These are phyloP conservation scores for Dryobotodes eremita DNA, from an alignment of 2,888 invertebrate genomes.

Conservation along the genomic window DNA sequence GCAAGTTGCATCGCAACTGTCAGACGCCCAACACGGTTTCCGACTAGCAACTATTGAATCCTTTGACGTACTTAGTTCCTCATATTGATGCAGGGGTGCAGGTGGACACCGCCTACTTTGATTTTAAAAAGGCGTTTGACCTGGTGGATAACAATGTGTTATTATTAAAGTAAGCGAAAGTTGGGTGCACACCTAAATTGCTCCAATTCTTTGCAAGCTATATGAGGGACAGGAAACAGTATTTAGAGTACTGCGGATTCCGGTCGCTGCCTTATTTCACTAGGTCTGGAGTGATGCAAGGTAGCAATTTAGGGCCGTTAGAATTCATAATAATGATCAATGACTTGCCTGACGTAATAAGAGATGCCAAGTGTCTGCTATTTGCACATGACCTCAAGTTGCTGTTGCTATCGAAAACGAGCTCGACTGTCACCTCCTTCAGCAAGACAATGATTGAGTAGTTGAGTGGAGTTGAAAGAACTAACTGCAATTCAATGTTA, in stretches of 20 bases:
- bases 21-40: not conserved
- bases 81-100: not conserved
- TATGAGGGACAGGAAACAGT: not conserved
- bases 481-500: not conserved
- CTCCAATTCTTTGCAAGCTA: too few species aligned
- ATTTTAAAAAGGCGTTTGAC: not conserved
- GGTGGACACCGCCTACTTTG: not conserved
- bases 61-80: not conserved
- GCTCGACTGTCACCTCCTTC: not conserved
- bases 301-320: not conserved
- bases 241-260: not conserved
- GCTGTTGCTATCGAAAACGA: not conserved
- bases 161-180: not conserved
- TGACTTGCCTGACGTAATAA: not conserved
- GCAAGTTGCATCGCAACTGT: not conserved
- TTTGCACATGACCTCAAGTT: too few species aligned
- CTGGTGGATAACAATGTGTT: not conserved
- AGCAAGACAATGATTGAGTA: not conserved
- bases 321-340: not conserved
- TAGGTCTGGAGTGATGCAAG: not conserved
- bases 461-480: not conserved
- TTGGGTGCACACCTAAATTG: not conserved
- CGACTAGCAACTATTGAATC: not conserved
- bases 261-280: not conserved
- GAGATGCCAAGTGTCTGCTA: not conserved